phyloP scores from a whole-genome alignment of 2,888 invertebrate genomes.

The Cataglyphis cursor region DNA sequence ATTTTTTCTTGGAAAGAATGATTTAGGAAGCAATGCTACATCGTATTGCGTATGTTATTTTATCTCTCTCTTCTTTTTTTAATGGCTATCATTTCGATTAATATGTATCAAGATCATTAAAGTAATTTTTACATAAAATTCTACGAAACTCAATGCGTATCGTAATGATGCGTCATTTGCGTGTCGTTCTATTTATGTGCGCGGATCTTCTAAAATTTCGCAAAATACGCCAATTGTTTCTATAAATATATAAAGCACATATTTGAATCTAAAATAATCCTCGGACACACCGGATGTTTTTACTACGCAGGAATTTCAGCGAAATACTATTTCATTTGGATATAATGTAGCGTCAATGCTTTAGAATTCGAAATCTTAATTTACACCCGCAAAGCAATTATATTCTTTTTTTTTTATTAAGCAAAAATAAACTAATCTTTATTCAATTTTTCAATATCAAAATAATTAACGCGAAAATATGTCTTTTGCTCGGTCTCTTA shows the following conservation, averaged over 20 bases:
- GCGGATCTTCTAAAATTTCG: neutral
- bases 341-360: neutral
- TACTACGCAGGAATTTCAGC: conserved; percentile 21
- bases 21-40: neutral
- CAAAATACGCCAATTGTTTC: neutral
- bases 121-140: neutral
- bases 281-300: neutral
- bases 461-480: neutral
- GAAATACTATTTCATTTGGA: neutral
- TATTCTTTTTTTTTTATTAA: neutral
- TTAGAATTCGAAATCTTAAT: neutral
- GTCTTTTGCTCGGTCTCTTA: neutral
- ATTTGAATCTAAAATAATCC: conserved; percentile 23
- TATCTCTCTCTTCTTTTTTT: neutral
- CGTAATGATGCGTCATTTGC: neutral
- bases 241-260: neutral
- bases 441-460: neutral
- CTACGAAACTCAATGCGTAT: neutral
- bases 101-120: neutral
- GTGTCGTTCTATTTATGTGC: neutral
- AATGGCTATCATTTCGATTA: neutral
- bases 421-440: neutral
- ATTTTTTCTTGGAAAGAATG: neutral
- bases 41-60: neutral
- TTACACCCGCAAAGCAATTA: neutral